Evolutionary conservation across 1,140 invertebrate species (phyloP).

Genomic region (Drosophila arawakana): DNA sequence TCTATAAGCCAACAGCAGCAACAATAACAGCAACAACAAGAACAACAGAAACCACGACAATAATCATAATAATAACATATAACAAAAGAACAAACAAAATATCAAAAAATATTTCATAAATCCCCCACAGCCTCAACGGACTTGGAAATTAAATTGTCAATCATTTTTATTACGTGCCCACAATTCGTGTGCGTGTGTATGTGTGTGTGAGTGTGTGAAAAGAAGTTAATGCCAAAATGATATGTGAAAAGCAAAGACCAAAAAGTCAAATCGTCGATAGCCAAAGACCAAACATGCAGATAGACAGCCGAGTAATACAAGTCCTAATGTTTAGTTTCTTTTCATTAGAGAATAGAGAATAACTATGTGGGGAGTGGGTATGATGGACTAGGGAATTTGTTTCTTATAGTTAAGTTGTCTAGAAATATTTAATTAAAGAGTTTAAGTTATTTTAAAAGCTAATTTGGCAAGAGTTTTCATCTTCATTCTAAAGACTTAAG

Average conservation of each 20-base stretch:
- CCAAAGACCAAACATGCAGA: conserved; percentile 25
- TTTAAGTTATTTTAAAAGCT: no score
- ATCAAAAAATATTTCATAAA: conserved; percentile 69
- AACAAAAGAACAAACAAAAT: conserved; percentile 59
- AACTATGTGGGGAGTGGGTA: not conserved
- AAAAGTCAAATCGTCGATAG: conserved; percentile 4
- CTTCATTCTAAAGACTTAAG: no score
- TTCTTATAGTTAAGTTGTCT: not conserved
- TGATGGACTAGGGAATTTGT: not conserved
- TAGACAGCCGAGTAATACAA: conserved; percentile 51
- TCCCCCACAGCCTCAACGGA: conserved; percentile 66
- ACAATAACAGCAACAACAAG: conserved; percentile 11
- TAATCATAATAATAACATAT: conserved; percentile 27
- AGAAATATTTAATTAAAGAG: no score
- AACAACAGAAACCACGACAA: conserved; percentile 6
- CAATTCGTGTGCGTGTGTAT: conserved; percentile 30
- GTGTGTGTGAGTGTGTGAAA: conserved; percentile 55
- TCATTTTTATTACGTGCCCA: conserved; percentile 78
- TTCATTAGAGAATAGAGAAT: not conserved
- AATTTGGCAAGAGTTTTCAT: no score
- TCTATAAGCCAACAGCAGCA: conserved; percentile 43
- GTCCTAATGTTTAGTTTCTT: conserved; percentile 37
- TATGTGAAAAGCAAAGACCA: conserved; percentile 65
- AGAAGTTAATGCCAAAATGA: conserved; percentile 79
- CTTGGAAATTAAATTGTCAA: conserved; percentile 83